phyloP scores from a whole-genome alignment of 2,797 vertebrate genomes.

The Clamator glandarius region DNA sequence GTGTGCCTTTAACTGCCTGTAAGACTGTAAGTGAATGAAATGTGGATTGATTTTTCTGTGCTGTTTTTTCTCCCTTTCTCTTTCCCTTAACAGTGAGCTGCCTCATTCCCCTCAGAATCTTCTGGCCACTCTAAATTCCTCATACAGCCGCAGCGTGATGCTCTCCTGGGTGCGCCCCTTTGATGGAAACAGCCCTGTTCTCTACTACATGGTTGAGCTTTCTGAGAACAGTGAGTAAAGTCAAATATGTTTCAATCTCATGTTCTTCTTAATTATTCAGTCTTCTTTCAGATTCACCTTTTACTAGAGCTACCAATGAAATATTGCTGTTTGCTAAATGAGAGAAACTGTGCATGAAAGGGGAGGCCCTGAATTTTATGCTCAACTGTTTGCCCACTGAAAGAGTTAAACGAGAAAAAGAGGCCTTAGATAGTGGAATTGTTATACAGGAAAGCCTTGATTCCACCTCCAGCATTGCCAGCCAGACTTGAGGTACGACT shows the following conservation, averaged over 20 bases:
- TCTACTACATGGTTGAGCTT: slow-evolving; percentile 91
- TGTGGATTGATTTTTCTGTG: background rate
- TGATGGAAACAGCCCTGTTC: slow-evolving; percentile 93
- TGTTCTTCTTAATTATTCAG: background rate
- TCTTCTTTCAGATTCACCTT: background rate
- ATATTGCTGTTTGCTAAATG: background rate
- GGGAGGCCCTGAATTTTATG: background rate
- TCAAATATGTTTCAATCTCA: background rate
- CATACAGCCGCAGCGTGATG: slow-evolving; percentile 83
- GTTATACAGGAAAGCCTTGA: background rate
- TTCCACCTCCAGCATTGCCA: background rate
- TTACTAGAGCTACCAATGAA: background rate
- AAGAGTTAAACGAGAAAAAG: background rate
- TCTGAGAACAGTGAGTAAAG: slow-evolving; percentile 93
- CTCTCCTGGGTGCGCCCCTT: slow-evolving; percentile 96
- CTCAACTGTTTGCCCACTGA: rapidly evolving
- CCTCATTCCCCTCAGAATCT: slow-evolving; percentile 94
- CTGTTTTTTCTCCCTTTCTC: background rate
- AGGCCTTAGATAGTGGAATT: background rate
- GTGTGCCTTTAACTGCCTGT: background rate
- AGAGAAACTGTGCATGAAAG: background rate
- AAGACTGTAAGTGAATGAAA: background rate
- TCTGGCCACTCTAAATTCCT: slow-evolving; percentile 84
- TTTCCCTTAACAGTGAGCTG: slow-evolving; percentile 82
- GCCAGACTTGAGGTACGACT: background rate